Evolutionary conservation across 2,797 vertebrate genomes (phyloP).

Genomic region (Phoxinus dragarum): DNA sequence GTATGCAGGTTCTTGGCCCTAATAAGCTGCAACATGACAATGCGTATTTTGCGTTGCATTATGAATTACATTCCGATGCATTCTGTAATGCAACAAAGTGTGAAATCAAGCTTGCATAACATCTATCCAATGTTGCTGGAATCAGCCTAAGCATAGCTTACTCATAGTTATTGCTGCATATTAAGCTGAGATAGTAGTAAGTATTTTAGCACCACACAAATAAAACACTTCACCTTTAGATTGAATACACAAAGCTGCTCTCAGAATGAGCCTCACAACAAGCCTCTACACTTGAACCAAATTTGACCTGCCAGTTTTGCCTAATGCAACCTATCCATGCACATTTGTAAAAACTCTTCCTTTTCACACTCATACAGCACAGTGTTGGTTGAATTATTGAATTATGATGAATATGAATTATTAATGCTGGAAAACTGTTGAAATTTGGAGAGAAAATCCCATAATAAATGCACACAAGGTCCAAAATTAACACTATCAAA

Average conservation of each 20-base stretch:
- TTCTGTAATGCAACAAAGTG: background rate
- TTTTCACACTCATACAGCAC: background rate
- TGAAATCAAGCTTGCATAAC: background rate
- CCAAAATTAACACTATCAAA: background rate
- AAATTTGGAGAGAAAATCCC: background rate
- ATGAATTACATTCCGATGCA: background rate
- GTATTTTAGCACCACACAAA: background rate
- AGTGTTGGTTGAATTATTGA: background rate
- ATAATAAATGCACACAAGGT: background rate
- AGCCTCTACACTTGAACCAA: background rate
- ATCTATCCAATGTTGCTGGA: background rate
- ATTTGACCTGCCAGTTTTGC: conserved; percentile 4
- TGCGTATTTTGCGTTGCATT: background rate
- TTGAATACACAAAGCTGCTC: background rate
- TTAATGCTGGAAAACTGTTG: background rate
- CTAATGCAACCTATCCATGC: background rate
- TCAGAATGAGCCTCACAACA: background rate
- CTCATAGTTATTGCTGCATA: background rate
- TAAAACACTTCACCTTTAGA: background rate
- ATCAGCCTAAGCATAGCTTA: background rate
- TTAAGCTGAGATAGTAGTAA: background rate
- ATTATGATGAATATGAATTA: background rate
- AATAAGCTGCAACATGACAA: background rate
- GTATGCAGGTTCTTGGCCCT: background rate
- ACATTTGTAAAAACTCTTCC: background rate